Base-by-base conservation (phyloP, 1,140 invertebrate species). In the Dendroctonus valens region DNA sequence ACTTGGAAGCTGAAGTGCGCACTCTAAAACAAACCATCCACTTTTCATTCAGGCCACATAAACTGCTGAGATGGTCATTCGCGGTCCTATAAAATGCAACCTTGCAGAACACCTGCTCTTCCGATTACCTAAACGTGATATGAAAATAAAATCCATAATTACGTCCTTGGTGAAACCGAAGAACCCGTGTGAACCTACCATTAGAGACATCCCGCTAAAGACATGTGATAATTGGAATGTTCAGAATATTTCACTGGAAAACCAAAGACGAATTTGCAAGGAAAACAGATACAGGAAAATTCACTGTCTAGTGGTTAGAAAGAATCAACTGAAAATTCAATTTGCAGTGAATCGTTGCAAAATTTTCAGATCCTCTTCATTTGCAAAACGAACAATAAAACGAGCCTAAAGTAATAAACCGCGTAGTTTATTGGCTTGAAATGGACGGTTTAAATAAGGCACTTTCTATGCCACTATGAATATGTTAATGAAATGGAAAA, bases 61-160 rank as follows among this genome's bases (percentile, higher is more conserved):
- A 58, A 58, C 42, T 44, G 12, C 41, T 14, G 41, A 58, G 55
- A 58, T 44, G 55, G 55, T 55, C 26, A n/a, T 41, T 55, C 55
- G 55, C 41, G 55, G 55, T 49, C 46, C 58, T 60, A 59, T 55
- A 58, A 63, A 63, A 63, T 55, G 61, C 61, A 63, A 55, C 61
- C 51, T 63, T 63, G 61, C 61, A 54, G 41, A 55, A 55, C 61
- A 63, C 51, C 61, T 63, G 61, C 61, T 63, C 61, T 55, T 63
- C 61, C 61, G 61, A 54, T 63, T 46, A 46, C 51, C 41, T 39
- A 48, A 63, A 63, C 61, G 61, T 63, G 61, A 63, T 63, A 55
- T 63, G 61, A 52, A 63, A 63, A 63, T 63, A 63, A 63, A 63
- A 63, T 54, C 40, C 61, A 55, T 54, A 63, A 62, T 62, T 52